Conservation (phyloP, 2,113 vertebrate species). For the Ascaphus truei region DNA sequence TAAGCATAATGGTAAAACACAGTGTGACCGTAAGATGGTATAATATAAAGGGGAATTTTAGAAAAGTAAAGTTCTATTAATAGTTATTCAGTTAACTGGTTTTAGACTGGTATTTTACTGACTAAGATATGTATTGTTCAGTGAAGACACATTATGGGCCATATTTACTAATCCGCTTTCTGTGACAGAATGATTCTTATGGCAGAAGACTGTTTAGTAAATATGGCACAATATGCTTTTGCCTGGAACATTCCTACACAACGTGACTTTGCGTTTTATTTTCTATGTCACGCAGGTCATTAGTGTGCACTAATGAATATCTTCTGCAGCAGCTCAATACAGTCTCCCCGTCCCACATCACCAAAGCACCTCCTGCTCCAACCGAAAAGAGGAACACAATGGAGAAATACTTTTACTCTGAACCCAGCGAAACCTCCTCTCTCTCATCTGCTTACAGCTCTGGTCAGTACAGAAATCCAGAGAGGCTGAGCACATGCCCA, state of each 20-base stretch:
- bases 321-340: conserved; percentile 44
- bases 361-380: background rate
- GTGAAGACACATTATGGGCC: too few relatives aligned
- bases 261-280: conserved; percentile 1
- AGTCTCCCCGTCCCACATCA: conserved; percentile 24
- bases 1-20: too few relatives aligned
- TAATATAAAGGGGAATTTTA: too few relatives aligned
- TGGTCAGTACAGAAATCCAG: background rate
- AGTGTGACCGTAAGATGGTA: too few relatives aligned
- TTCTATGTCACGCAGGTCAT: conserved; percentile 14
- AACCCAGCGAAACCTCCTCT: background rate
- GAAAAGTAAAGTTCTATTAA: too few relatives aligned
- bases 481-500: background rate
- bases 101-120: too few relatives aligned
- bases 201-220: too few relatives aligned
- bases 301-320: conserved; percentile 43
- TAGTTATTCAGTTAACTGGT: too few relatives aligned
- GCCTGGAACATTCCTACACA: background rate
- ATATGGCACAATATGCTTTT: too few relatives aligned
- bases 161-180: too few relatives aligned
- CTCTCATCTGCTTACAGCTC: rapidly evolving
- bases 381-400: background rate
- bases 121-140: too few relatives aligned
- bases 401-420: background rate
- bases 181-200: too few relatives aligned